Evolutionary conservation across 37 sponge, comb jelly and placozoan genomes (phyloP).

Genomic region (Bolinopsis microptera): DNA sequence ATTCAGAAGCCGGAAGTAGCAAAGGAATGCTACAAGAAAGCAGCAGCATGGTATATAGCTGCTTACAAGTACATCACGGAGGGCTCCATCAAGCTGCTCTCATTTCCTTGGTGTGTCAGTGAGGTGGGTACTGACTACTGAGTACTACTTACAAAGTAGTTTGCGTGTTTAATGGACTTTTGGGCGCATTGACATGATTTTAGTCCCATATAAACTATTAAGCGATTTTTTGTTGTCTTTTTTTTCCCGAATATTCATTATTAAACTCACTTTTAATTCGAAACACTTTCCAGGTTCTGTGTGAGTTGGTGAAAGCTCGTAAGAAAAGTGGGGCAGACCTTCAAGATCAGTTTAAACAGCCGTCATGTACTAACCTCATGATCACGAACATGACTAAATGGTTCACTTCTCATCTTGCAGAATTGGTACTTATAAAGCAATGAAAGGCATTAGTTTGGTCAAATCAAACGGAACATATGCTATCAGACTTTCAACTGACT

Average conservation of each 20-base stretch:
- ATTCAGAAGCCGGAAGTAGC: background rate
- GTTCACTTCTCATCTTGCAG: background rate
- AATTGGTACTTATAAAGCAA: background rate
- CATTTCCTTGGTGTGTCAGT: conserved; percentile 37
- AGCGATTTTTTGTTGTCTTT: too few relatives aligned
- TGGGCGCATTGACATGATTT: too few relatives aligned
- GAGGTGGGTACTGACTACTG: background rate
- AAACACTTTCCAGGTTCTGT: background rate
- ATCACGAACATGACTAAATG: background rate
- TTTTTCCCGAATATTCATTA: too few relatives aligned
- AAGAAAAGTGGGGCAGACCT: background rate
- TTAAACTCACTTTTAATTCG: too few relatives aligned
- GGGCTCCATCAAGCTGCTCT: background rate
- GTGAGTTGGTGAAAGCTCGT: background rate
- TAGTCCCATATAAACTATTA: too few relatives aligned
- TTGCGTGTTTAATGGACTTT: too few relatives aligned
- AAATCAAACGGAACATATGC: too few relatives aligned
- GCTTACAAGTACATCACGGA: conserved; percentile 23
- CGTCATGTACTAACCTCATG: background rate
- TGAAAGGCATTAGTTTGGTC: too few relatives aligned
- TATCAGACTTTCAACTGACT: too few relatives aligned
- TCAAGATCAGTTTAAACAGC: background rate
- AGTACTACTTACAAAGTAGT: too few relatives aligned
- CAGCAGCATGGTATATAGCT: conserved; percentile 15
- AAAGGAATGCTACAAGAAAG: conserved; percentile 2